These are phyloP conservation scores for Silurus lanzhouensis DNA, from an alignment of 2,797 vertebrate species.

Conservation along the genomic window DNA sequence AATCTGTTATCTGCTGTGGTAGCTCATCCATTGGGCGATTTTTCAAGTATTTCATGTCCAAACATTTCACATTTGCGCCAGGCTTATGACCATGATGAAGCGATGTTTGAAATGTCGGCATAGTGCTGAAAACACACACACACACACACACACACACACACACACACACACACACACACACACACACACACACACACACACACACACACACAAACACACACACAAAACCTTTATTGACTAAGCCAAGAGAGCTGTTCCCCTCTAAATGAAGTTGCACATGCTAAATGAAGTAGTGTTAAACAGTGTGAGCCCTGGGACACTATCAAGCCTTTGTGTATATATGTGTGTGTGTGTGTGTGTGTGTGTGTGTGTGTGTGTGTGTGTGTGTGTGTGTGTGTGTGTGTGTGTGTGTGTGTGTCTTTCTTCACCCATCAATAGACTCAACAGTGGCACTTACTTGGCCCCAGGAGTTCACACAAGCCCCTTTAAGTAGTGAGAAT, in stretches of 20 bases:
- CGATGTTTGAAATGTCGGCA: constrained; percentile 25
- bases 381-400: constrained; percentile 22
- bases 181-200: constrained; percentile 3
- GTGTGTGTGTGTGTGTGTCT: constrained; percentile 38
- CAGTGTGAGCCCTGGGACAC: constrained; percentile 44
- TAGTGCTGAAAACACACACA: constrained; percentile 17
- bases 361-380: neutral
- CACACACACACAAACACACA: constrained; percentile 26
- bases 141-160: constrained; percentile 8
- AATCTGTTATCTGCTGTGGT: neutral
- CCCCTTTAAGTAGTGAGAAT: constrained; percentile 48
- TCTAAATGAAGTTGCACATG: constrained; percentile 44
- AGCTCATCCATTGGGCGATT: neutral
- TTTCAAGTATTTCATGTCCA: constrained; percentile 25
- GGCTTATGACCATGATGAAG: constrained; percentile 50
- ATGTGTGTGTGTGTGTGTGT: constrained; percentile 18
- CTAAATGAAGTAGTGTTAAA: constrained; percentile 48
- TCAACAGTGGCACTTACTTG: constrained; percentile 36
- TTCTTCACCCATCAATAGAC: constrained; percentile 51
- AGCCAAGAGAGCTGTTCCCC: constrained; percentile 40
- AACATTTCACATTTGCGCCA: constrained; percentile 41
- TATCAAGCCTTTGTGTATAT: constrained; percentile 32
- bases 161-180: constrained; percentile 29
- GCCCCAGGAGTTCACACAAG: constrained; percentile 45
- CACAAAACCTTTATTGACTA: neutral